Evolutionary conservation across 2,888 invertebrate species (phyloP), one percentile per base, ranked within the genome.

Genomic region (Hecatera dysodea): DNA sequence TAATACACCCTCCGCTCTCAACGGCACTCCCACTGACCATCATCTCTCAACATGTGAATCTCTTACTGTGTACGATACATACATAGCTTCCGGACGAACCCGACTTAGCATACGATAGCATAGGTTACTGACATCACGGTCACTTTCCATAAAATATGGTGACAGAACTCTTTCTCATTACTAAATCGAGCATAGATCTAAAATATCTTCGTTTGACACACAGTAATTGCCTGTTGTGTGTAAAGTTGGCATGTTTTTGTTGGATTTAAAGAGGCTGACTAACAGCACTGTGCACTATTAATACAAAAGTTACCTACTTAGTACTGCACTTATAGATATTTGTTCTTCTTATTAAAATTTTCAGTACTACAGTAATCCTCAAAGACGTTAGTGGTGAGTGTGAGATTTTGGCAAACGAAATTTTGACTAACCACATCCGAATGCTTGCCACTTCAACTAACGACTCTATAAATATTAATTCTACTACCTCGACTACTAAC

Each of bases 361-460:
- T 94, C 95, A 96, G 95, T 96, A 90, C 94, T 90, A 94, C 94
- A 92, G 95, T 95, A 95, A 92, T 91, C 92, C 93, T 89, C 92
- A 92, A 92, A 92, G 93, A 92, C 87, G 89, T 95, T 93, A 95
- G 95, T 95, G 95, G 95, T 95, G 95, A 96, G 95, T 96, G 93
- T 93, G 91, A 88, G 93, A 93, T 94, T 94, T 93, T 94, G 94
- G 93, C 91, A 91, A 91, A 89, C 88, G 86, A 89, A 86, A 88
- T 85, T 89, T 83, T 92, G 88, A 94, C 94, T 95, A 95, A 95
- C 93, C 81, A 89, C 90, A 90, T 88, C 62, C 65, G 56, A 72
- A 71, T 62, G 85, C 85, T 85, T 83, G 83, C 80, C 78, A 81
- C 74, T 86, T 81, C 69, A 73, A 80, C 72, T 83, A 80, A 80